Conservation (phyloP, 1,140 invertebrate species). For the Elymnias hypermnestra region DNA sequence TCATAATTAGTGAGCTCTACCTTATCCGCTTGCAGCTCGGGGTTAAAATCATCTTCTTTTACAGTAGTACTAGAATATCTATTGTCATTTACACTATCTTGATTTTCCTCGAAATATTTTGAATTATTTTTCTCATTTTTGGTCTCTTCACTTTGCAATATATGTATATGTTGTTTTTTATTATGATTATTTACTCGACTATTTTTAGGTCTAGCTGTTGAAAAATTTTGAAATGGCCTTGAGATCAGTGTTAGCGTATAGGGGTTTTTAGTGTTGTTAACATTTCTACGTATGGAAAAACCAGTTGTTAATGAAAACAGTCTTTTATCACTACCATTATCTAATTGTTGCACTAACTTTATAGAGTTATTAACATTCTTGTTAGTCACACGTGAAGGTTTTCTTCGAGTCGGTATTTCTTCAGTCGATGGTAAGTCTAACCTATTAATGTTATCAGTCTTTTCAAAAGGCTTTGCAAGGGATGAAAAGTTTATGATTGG, state of each 20-base stretch:
- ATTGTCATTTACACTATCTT: conserved; percentile 7
- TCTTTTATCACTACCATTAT: conserved; percentile 47
- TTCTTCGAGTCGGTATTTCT: conserved; percentile 39
- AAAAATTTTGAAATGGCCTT: conserved; percentile 40
- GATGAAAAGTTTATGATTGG: conserved; percentile 59
- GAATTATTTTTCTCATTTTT: too few species aligned
- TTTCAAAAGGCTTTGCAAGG: conserved; percentile 67
- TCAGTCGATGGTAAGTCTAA: conserved; percentile 45
- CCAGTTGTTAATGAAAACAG: conserved; percentile 64
- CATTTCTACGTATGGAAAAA: conserved; percentile 66
- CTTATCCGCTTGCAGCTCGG: conserved; percentile 32
- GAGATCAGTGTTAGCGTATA: conserved; percentile 64
- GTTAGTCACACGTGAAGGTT: conserved; percentile 40
- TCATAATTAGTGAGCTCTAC: conserved; percentile 22
- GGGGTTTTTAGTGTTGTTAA: conserved; percentile 58
- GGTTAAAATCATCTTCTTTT: conserved; percentile 30
- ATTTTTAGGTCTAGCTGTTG: conserved; percentile 22
- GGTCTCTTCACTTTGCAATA: too few species aligned
- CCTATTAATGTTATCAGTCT: conserved; percentile 56
- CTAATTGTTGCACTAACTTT: conserved; percentile 29
- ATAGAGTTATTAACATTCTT: conserved; percentile 36
- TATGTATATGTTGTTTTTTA: conserved; percentile 31
- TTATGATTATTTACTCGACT: conserved; percentile 10
- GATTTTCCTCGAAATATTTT: conserved; percentile 5
- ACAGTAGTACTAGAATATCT: conserved; percentile 16